Base-by-base conservation (phyloP, 1,140 invertebrate genomes). In the Hyles euphorbiae region DNA sequence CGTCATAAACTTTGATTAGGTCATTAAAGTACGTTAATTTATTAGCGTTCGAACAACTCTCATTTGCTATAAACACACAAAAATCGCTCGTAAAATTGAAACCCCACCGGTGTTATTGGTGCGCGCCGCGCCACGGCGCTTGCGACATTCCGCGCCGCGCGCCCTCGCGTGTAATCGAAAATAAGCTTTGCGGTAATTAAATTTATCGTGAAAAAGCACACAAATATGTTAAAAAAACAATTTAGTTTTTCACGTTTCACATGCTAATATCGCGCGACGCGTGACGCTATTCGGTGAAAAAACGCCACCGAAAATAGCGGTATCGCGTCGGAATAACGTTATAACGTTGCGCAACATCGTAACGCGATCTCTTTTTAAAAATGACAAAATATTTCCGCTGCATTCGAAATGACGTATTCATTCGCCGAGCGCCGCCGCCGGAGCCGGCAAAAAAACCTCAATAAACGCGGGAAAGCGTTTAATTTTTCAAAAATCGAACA, bases 1-100 rank as follows among this genome's bases (percentile, higher is more conserved):
- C 78, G 74, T 87, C 87, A 83, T 89, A 89, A 89, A 89, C 78
- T 87, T 87, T 84, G 84, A 89, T 89, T 88, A 87, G 81, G 73
- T 87, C 86, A 89, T 89, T 89, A 89, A 85, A 85, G 75, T 76
- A 80, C 83, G 76, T 76, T 88, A 87, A 88, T 88, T 88, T 88
- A 88, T 88, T 81, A 78, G 73, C 68, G 67, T 78, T 80, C 78
- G 71, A 78, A 78, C 74, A 72, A 72, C 76, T 80, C 75, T 77
- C 75, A 76, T 81, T 73, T 78, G 71, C 66, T 60, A 69, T 72
- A 72, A 76, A 76, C 72, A 76, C 62, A 67, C 72, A 59, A 86
- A 81, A 79, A 74, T 73, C 60, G 55, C 56, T 65, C 75, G 59
- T 87, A 78, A 69, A 70, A 72, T 51, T 65, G 59, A 40, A 53